phyloP scores from a whole-genome alignment of 2,888 invertebrate genomes.

The Leuctra nigra region DNA sequence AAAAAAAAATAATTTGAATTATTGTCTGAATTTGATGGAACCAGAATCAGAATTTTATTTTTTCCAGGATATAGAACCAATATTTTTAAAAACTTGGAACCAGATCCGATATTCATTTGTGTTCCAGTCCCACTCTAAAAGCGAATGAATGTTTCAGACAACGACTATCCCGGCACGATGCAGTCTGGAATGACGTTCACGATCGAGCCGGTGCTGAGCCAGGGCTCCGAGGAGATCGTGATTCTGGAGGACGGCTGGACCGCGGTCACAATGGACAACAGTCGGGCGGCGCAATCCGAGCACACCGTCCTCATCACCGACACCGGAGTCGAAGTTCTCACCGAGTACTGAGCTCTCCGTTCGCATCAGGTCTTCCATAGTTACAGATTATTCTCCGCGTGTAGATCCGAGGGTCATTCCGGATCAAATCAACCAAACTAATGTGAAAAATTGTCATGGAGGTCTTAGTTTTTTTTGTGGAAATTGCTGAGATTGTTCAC shows the following conservation, averaged over 20 bases:
- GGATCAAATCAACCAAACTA: too few relatives aligned
- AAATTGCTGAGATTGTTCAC: too few relatives aligned
- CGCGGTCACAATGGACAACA: conserved; percentile 70
- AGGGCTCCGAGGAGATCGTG: conserved; percentile 60
- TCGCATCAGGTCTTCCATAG: too few relatives aligned
- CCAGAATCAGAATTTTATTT: neutral
- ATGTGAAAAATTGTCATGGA: too few relatives aligned
- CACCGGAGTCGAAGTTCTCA: conserved; percentile 71
- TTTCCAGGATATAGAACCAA: neutral
- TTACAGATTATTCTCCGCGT: too few relatives aligned
- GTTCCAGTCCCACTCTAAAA: neutral
- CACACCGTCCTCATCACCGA: conserved; percentile 84
- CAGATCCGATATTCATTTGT: neutral
- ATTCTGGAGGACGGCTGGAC: conserved; percentile 91
- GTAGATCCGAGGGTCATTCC: too few relatives aligned
- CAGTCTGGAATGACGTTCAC: conserved; percentile 89
- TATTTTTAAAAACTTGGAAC: too few relatives aligned
- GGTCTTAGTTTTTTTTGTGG: too few relatives aligned
- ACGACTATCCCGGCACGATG: conserved; percentile 64
- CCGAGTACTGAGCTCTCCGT: conserved; percentile 41
- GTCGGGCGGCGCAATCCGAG: conserved; percentile 84
- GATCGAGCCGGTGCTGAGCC: conserved; percentile 81
- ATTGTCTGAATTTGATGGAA: too few relatives aligned
- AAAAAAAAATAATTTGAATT: too few relatives aligned
- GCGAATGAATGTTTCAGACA: conserved; percentile 43